Evolutionary conservation across 35 echinoderm and acorn worm genomes (phyloP), one percentile per base, ranked within the genome.

Genomic region (Amphiura filiformis): DNA sequence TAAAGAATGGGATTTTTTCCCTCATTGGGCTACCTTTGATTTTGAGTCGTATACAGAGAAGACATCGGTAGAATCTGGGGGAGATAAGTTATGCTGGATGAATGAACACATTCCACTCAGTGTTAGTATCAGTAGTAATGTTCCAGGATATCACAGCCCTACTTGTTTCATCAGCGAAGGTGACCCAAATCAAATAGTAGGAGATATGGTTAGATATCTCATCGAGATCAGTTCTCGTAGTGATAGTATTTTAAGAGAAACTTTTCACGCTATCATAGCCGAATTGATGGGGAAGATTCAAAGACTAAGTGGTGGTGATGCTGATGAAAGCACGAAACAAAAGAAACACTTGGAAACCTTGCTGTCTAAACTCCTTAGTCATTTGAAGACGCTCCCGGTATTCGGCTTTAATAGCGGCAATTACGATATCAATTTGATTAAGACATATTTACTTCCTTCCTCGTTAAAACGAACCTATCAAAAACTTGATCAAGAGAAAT

Each of bases 331-430:
- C 1, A 80, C 34, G 13, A 37, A 80, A 18, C 33, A 80, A 36
- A 37, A 80, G 12, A 80, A 36, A 15, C 23, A 35, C 3, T 37
- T 41, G 23, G 37, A 81, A 81, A 13, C 36, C 23, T 36, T 36
- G 34, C 36, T 12, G 20, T 26, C 23, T 0, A 81, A 81, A 39
- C 34, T 81, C 15, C 0, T 39, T 9, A 0, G 0, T 40, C 39
- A 36, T 31, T 30, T 81, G 23, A 37, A 81, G 7, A 13, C 78
- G 76, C 32, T 91, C 9, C 82, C 82, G 0, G 82, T 91, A 0
- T 32, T 91, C 31, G 89, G 89, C 28, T 91, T 91, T 32, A 91
- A 91, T 86, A 76, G 84, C 1, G 89, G 82, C 12, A 91, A 79
- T 38, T 91, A 91, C 40, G 88, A 90, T 39, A 42, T 90, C 1